Conservation (phyloP, 2,113 vertebrate genomes). For the Anoura caudifer region DNA sequence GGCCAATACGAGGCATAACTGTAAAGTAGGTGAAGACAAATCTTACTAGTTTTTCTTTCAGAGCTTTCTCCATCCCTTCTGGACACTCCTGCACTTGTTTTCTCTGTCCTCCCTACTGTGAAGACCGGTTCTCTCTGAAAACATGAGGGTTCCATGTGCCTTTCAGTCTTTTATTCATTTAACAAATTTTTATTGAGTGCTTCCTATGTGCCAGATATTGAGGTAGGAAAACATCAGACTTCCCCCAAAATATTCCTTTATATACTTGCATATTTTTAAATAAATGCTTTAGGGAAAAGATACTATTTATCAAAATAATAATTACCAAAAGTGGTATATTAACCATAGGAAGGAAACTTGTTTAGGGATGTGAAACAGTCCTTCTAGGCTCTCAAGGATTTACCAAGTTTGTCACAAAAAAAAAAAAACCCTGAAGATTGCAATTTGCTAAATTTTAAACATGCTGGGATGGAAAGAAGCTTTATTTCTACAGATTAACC, state of each 20-base stretch:
- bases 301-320: neutral
- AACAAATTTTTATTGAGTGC: neutral
- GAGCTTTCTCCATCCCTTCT: neutral
- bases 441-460: neutral
- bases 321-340: neutral
- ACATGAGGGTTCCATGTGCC: neutral
- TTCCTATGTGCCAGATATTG: neutral
- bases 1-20: neutral
- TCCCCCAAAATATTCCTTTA: neutral
- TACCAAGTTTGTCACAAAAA: neutral
- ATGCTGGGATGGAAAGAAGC: neutral
- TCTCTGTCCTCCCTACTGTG: neutral
- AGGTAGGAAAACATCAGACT: neutral
- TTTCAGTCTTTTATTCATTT: neutral
- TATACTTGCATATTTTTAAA: neutral
- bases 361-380: neutral
- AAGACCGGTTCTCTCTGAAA: neutral
- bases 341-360: neutral
- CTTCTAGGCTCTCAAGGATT: neutral
- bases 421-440: neutral
- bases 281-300: neutral
- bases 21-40: conserved; percentile 7
- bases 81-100: neutral
- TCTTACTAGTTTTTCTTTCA: neutral
- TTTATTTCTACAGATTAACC: neutral